Base-by-base conservation (phyloP, 2,797 vertebrate genomes). In the Premnoplex brunnescens region DNA sequence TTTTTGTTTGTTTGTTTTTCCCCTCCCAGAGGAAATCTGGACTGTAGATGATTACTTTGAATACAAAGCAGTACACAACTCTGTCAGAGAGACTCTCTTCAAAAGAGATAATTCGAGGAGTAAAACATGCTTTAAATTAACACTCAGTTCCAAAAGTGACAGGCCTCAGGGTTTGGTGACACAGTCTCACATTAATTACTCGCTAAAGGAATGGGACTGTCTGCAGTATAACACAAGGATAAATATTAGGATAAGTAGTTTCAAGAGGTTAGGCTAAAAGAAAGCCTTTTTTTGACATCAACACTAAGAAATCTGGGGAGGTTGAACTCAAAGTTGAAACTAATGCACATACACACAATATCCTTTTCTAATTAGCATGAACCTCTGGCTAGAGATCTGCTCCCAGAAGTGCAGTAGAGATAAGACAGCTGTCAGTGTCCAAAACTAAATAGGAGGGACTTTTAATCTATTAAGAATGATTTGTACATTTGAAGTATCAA, bases 1-100 rank as follows among this genome's bases (percentile, higher is more conserved):
- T 95, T 96, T 96, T 72, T 92, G 86, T 91, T 96, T 97, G 89
- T 91, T 97, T 96, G 81, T 64, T 93, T 94, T 95, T 93, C 41
- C 23, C 19, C 26, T 88, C 78, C 89, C 89, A 84, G 64, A 80
- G 89, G 91, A 95, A 95, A 86, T 93, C 88, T 96, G 88, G 97
- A 91, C 94, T 94, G 78, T 58, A 89, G 73, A 97, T 81, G 81
- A 91, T 95, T 92, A 96, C 58, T 92, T 63, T 90, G 67, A 94
- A 93, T 94, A 97, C 78, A 92, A 94, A 95, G 86, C 78, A 44
- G 54, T 93, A 91, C 69, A 91, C 71, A 82, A 82, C 46, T 59
- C 78, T 78, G 78, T 68, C 43, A 91, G 24, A 88, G 69, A 94
- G 79, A 62, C 79, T 43, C 76, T 92, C 62, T 74, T 96, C 92